Evolutionary conservation across 2,797 vertebrate genomes (phyloP).

Genomic region (Sus cebifrons): DNA sequence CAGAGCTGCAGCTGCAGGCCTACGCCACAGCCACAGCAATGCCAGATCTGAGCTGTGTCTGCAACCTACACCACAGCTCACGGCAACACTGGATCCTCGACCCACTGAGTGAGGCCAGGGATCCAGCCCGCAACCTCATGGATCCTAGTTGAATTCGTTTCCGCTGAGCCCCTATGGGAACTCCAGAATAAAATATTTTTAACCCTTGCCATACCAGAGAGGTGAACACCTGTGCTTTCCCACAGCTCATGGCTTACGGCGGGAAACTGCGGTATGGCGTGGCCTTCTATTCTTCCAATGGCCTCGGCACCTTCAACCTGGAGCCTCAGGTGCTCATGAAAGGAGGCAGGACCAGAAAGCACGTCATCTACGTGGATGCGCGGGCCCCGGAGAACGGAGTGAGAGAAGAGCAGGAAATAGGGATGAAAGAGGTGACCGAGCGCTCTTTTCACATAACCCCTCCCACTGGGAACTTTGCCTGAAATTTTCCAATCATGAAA

Average conservation of each 20-base stretch:
- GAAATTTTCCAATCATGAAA: neutral
- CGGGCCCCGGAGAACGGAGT: slow-evolving; percentile 92
- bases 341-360: slow-evolving; percentile 93
- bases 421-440: slow-evolving; percentile 94
- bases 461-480: neutral
- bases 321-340: slow-evolving; percentile 97
- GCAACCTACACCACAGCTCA: no score
- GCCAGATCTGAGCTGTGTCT: no score
- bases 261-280: slow-evolving; percentile 93
- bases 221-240: slow-evolving; percentile 72
- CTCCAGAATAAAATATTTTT: slow-evolving; percentile 54
- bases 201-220: neutral
- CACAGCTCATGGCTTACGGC: slow-evolving; percentile 95
- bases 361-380: slow-evolving; percentile 93
- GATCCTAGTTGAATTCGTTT: no score
- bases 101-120: no score
- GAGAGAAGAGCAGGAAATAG: slow-evolving; percentile 90
- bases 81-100: no score
- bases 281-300: slow-evolving; percentile 93
- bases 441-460: rapidly evolving
- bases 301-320: slow-evolving; percentile 93
- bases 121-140: no score
- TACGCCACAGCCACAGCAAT: no score
- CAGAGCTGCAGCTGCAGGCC: no score
- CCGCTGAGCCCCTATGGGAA: no score